These are phyloP conservation scores for Heterotilapia buettikoferi DNA, from an alignment of 2,113 vertebrate genomes.

Conservation along the genomic window DNA sequence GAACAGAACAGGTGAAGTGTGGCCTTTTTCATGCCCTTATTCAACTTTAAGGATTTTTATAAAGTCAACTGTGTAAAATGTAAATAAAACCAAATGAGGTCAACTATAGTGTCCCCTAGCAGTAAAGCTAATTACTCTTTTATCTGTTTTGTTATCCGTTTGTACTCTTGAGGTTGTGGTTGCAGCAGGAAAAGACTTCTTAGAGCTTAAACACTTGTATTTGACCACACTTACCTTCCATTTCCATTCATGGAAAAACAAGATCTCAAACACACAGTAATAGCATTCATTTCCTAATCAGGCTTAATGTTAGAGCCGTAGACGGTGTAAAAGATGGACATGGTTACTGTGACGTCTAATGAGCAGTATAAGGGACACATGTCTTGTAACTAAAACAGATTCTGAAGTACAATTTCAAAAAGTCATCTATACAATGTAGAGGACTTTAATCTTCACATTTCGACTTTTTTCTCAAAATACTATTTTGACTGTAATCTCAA, in stretches of 20 bases:
- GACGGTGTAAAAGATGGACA: not conserved
- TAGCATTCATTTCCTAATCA: not conserved
- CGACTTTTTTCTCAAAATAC: too few species aligned
- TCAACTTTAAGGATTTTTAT: not conserved
- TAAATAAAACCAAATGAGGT: not conserved
- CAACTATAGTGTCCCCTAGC: not conserved
- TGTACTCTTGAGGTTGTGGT: not conserved
- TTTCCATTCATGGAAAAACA: not conserved
- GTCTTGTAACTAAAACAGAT: too few species aligned
- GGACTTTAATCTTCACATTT: too few species aligned
- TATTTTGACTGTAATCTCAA: too few species aligned
- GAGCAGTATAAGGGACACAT: not conserved
- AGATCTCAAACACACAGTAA: not conserved
- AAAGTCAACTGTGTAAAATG: not conserved
- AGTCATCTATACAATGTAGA: too few species aligned
- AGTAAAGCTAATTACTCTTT: not conserved
- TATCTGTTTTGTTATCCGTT: not conserved
- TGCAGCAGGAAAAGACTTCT: not conserved
- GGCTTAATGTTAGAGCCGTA: not conserved
- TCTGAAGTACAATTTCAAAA: too few species aligned
- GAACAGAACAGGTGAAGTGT: not conserved
- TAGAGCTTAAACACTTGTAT: fast-evolving
- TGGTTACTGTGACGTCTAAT: not conserved
- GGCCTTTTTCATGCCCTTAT: not conserved
- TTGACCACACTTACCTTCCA: not conserved